Conservation (phyloP, 2,797 vertebrate species). For the Pantherophis alleghaniensis region DNA sequence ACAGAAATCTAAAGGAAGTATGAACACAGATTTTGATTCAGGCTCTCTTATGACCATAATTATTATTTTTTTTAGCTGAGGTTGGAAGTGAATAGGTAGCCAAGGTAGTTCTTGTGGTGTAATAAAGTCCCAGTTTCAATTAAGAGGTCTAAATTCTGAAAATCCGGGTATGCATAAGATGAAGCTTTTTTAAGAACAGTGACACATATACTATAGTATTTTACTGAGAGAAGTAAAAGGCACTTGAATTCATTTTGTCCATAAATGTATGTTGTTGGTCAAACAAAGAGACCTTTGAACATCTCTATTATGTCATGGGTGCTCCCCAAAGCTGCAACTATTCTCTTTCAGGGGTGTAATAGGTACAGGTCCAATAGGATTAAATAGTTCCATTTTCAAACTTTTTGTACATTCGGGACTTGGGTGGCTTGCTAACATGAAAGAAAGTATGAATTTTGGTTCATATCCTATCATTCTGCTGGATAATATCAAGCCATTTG, state of each 20-base stretch:
- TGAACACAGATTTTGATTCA: background rate
- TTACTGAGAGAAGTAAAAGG: background rate
- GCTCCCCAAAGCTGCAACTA: background rate
- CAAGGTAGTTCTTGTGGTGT: background rate
- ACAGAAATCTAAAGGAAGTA: background rate
- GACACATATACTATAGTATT: background rate
- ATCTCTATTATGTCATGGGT: background rate
- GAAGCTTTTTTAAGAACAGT: background rate
- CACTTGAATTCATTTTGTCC: background rate
- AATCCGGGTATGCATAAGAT: background rate
- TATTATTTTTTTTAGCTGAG: background rate
- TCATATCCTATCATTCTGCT: background rate
- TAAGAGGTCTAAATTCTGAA: background rate
- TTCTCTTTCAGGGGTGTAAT: background rate
- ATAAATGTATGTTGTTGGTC: background rate
- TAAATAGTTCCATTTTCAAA: background rate
- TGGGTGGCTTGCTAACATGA: background rate
- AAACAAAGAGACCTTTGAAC: background rate
- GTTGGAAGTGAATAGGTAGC: background rate
- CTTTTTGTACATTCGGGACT: background rate
- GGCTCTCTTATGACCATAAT: background rate
- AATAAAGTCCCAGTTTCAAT: background rate
- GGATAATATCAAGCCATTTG: background rate
- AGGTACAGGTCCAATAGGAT: background rate
- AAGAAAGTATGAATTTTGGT: background rate